Evolutionary conservation across 2,113 vertebrate genomes (phyloP).

Genomic region (Ophiodon elongatus): DNA sequence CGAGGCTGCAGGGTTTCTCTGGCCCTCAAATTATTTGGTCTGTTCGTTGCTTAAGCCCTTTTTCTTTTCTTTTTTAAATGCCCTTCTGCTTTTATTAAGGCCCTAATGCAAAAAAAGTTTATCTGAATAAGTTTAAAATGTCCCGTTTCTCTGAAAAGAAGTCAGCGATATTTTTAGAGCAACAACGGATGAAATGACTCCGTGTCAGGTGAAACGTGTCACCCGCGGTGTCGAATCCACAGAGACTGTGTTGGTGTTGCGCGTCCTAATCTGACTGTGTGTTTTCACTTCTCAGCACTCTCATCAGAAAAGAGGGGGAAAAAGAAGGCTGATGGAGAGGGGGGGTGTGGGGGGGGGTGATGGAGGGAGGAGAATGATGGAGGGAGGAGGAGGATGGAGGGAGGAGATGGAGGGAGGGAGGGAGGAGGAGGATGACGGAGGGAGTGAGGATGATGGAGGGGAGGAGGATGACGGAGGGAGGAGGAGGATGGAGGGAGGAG

Average conservation of each 20-base stretch:
- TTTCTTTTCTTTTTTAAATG: background rate
- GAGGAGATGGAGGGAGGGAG: background rate
- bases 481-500: background rate
- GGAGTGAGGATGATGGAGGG: background rate
- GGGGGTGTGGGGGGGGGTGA: too few species aligned
- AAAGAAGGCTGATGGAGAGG: too few species aligned
- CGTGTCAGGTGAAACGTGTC: background rate
- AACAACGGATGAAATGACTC: background rate
- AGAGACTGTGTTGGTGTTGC: background rate
- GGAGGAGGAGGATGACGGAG: background rate
- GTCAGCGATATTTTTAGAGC: background rate
- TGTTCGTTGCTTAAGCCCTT: background rate
- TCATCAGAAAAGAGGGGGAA: background rate
- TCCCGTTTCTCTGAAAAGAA: background rate
- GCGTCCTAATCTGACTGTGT: background rate
- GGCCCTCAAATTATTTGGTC: background rate
- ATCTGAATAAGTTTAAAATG: background rate
- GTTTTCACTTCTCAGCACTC: background rate
- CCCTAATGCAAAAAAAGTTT: background rate
- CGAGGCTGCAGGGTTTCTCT: constrained; percentile 6
- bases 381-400: background rate
- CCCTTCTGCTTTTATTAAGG: background rate
- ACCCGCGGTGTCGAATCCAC: too few species aligned
- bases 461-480: constrained; percentile 9
- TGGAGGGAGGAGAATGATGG: background rate